Evolutionary conservation across 2,113 vertebrate species (phyloP).

Genomic region (Serranochromis macrocephalus): DNA sequence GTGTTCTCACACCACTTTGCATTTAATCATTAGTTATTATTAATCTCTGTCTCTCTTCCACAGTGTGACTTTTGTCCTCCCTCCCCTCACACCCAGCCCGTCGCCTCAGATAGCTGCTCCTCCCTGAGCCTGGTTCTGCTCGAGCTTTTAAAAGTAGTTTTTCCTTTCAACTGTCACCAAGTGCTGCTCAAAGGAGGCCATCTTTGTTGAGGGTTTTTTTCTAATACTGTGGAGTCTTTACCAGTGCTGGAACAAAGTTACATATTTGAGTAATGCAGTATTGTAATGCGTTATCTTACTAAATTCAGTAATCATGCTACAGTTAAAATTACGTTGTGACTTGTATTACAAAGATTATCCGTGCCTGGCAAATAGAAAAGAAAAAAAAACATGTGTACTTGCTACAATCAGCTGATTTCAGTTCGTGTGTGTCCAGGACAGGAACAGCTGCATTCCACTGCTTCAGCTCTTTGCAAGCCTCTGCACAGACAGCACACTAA

Average conservation of each 20-base stretch:
- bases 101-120: neutral
- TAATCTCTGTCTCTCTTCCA: neutral
- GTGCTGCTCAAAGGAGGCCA: neutral
- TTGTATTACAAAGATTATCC: neutral
- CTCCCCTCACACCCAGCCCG: neutral
- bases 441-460: neutral
- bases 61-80: neutral
- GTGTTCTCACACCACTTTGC: neutral
- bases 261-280: neutral
- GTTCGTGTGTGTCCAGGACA: neutral
- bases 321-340: neutral
- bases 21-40: neutral
- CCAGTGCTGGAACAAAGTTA: neutral
- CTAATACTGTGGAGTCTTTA: neutral
- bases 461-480: neutral
- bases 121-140: neutral
- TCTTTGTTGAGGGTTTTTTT: neutral
- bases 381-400: neutral
- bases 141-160: neutral
- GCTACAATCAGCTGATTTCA: neutral
- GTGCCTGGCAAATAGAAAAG: neutral
- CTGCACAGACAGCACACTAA: neutral
- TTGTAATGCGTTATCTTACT: neutral
- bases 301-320: neutral
- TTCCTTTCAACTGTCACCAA: neutral